These are phyloP conservation scores for Ara ararauna DNA, from an alignment of 2,797 vertebrate genomes.

Conservation along the genomic window DNA sequence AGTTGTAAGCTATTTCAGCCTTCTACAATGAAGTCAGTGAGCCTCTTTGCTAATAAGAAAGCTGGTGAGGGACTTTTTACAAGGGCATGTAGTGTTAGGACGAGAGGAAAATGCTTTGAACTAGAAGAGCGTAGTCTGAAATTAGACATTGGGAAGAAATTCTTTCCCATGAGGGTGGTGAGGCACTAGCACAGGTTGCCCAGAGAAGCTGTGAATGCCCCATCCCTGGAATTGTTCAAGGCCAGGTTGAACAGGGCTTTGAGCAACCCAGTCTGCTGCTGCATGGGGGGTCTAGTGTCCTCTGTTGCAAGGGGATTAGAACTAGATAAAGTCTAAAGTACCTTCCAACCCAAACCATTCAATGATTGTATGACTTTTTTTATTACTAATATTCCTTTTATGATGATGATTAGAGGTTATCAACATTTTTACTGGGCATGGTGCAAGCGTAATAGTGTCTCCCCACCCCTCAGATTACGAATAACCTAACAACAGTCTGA, in stretches of 20 bases:
- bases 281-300: background rate
- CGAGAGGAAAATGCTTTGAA: background rate
- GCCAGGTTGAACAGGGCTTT: background rate
- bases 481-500: background rate
- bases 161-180: background rate
- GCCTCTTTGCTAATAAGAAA: background rate
- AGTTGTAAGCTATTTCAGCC: accelerated
- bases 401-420: background rate
- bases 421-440: background rate
- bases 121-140: background rate
- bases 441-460: slow-evolving; percentile 2
- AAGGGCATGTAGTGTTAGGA: background rate
- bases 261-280: background rate
- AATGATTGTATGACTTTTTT: background rate
- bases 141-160: background rate
- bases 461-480: background rate
- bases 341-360: background rate
- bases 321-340: background rate
- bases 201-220: background rate
- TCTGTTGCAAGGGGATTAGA: background rate
- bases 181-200: background rate
- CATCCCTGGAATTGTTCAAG: background rate
- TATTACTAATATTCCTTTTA: background rate
- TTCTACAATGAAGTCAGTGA: accelerated
- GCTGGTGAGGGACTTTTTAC: background rate